phyloP scores from a whole-genome alignment of 2,888 invertebrate genomes.

The Pyrrhia umbra region DNA sequence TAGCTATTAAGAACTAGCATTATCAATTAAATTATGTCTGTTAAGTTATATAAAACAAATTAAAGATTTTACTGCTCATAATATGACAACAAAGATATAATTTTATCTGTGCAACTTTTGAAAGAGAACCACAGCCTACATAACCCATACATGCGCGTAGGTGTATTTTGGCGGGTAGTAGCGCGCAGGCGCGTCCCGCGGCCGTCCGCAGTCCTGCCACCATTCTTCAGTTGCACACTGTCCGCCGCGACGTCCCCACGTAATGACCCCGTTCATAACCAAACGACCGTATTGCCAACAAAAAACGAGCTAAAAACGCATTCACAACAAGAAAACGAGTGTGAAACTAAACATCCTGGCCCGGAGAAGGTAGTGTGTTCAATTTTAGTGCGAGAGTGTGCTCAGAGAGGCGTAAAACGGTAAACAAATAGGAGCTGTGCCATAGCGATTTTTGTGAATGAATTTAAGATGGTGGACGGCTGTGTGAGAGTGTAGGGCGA shows the following conservation, averaged over 20 bases:
- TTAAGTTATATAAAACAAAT: constrained; percentile 19
- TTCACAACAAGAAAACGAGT: constrained; percentile 67
- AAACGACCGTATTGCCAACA: constrained; percentile 77
- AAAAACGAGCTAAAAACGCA: constrained; percentile 77
- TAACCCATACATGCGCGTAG: constrained; percentile 88
- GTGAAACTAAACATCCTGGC: constrained; percentile 61
- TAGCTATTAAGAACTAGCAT: constrained; percentile 1
- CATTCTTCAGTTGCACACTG: constrained; percentile 88
- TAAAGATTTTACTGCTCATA: neutral
- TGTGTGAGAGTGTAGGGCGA: constrained; percentile 77
- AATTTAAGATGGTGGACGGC: constrained; percentile 89
- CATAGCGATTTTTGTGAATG: constrained; percentile 89
- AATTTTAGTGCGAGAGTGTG: constrained; percentile 63
- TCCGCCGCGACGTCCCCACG: constrained; percentile 69
- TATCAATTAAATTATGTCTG: neutral
- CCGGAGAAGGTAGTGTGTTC: constrained; percentile 57
- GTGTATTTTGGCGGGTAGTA: constrained; percentile 88
- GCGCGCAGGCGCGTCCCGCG: constrained; percentile 82
- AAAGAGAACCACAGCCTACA: constrained; percentile 71
- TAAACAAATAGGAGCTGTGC: constrained; percentile 84
- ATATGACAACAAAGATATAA: constrained; percentile 35
- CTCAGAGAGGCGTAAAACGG: constrained; percentile 79
- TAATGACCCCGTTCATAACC: constrained; percentile 67
- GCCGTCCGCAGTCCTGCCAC: constrained; percentile 88
- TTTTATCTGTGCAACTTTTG: constrained; percentile 80